These are phyloP conservation scores for Plutella xylostella DNA, from an alignment of 2,888 invertebrate genomes.

Conservation along the genomic window DNA sequence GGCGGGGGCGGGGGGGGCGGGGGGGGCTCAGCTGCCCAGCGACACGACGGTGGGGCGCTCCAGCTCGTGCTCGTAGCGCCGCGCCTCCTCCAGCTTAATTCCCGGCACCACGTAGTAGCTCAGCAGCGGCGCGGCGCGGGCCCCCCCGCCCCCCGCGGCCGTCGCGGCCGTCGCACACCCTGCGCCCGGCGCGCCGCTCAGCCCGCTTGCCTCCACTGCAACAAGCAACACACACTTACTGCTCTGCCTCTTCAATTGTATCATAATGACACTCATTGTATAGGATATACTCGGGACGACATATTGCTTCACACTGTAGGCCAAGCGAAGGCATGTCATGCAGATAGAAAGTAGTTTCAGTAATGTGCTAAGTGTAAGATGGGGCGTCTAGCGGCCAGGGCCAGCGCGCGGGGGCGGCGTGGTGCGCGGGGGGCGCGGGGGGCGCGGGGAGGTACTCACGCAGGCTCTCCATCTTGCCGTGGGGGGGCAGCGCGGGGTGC, in stretches of 20 bases:
- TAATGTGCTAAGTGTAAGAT: too few relatives aligned
- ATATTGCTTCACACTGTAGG: too few relatives aligned
- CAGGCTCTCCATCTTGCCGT: conserved; percentile 37
- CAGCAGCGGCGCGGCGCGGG: conserved; percentile 32
- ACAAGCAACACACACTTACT: conserved; percentile 22
- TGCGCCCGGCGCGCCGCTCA: background rate
- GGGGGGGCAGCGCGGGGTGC: too few relatives aligned
- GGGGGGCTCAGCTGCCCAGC: conserved; percentile 51
- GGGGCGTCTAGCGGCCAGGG: too few relatives aligned
- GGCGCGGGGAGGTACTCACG: conserved; percentile 33
- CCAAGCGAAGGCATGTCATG: too few relatives aligned
- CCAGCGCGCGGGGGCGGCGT: too few relatives aligned
- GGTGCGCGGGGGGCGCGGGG: too few relatives aligned
- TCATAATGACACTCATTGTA: too few relatives aligned
- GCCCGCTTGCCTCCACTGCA: conserved; percentile 18
- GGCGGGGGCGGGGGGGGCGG: conserved; percentile 6
- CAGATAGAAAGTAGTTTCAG: too few relatives aligned
- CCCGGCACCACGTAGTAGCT: conserved; percentile 45
- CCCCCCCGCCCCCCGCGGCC: conserved; percentile 14
- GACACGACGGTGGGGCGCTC: conserved; percentile 67
- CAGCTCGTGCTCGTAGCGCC: conserved; percentile 29
- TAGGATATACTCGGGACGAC: too few relatives aligned
- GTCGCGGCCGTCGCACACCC: background rate
- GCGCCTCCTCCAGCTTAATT: conserved; percentile 47
- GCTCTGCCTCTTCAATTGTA: too few relatives aligned